Percentiles rank a stretch among this genome's conserved stretches.
phyloP scores from a whole-genome alignment of 2,797 vertebrate genomes.

The Pelodytes ibericus region DNA sequence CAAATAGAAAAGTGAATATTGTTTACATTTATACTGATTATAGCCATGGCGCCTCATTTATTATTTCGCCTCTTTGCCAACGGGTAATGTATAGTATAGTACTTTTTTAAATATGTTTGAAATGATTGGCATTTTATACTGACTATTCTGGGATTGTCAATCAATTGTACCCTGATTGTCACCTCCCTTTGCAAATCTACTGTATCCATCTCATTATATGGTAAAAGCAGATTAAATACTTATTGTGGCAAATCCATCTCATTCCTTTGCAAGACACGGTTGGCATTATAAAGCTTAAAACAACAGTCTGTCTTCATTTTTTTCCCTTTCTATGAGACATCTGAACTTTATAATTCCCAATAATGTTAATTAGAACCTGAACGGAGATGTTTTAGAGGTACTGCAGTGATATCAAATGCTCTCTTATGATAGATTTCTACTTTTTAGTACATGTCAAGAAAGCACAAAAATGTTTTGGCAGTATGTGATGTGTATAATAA shows the following conservation, averaged over 20 bases:
- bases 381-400: not conserved
- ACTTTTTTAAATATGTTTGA: too few species aligned
- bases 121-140: too few species aligned
- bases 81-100: too few species aligned
- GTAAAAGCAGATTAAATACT: not conserved
- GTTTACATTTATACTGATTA: too few species aligned
- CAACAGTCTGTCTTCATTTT: not conserved
- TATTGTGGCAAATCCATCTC: not conserved
- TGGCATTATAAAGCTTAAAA: not conserved
- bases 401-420: not conserved
- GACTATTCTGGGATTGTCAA: not conserved
- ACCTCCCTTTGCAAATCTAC: not conserved
- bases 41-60: too few species aligned
- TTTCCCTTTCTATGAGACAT: not conserved
- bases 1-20: too few species aligned
- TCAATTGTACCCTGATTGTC: not conserved
- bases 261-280: not conserved
- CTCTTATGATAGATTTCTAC: not conserved
- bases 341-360: conserved; percentile 1
- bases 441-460: not conserved
- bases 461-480: not conserved
- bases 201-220: not conserved
- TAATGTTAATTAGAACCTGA: conserved; percentile 5
- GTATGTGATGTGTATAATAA: not conserved
- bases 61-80: too few species aligned